Evolutionary conservation across 2,113 vertebrate species (phyloP), one percentile per base, ranked within the genome.

Genomic region (Mormyrus lacerda): DNA sequence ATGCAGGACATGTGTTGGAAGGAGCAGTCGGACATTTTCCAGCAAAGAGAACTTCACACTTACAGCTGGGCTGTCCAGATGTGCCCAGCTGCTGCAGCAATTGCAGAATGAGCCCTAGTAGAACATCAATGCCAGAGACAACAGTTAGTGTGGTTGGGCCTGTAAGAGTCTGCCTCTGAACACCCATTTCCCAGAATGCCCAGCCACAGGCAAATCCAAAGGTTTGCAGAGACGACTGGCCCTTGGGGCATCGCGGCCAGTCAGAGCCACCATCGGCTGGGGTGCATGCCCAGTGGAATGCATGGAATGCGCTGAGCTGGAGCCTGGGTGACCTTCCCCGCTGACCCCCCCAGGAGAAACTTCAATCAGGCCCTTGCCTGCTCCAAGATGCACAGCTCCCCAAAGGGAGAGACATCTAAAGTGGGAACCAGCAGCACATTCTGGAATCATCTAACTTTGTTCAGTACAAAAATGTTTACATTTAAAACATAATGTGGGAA

Each of bases 221-320:
- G 45, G 24, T 85, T n/a, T 48, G 10, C 7, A 27, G 42, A 39
- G 21, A 85, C 2, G 3, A 21, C n/a, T 79, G n/a, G 91, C 92
- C 93, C 88, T 92, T 91, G 35, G 91, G 92, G 91, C 90, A 90
- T 91, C 91, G 89, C 87, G 91, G 85, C 90, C 92, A 85, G 55
- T 61, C 55, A 61, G 88, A 89, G 90, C 90, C 89, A 19, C 92
- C 92, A 93, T 95, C 95, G 95, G 94, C 94, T 96, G 94, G 4
- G 95, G 92, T 93, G 92, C 91, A 94, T 93, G 93, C 94, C 95
- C 90, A 91, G 90, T 89, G 91, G 94, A 95, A 95, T 94, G 91
- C 39, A 85, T 92, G 90, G 93, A 95, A 96, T 95, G 93, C 94
- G 94, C 94, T 94, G 93, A 95, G 93, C 92, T 92, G 90, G 91